These are phyloP conservation scores for Mionectes macconnelli DNA, from an alignment of 2,113 vertebrate genomes.

Conservation along the genomic window DNA sequence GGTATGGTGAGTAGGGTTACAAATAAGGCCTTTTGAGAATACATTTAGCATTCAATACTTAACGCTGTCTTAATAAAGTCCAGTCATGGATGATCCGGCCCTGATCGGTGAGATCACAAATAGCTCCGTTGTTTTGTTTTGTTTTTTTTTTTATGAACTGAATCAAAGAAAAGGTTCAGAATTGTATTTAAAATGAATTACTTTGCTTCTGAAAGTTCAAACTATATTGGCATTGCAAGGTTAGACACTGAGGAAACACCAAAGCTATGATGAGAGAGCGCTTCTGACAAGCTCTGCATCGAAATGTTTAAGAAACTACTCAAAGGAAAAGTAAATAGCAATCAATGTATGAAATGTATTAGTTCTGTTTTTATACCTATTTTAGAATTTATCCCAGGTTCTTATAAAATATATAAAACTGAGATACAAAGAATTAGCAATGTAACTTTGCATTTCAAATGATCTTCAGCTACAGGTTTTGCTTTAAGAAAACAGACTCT, in stretches of 20 bases:
- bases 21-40: constrained; percentile 69
- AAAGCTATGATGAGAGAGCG: constrained; percentile 67
- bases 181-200: not conserved
- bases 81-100: constrained; percentile 52
- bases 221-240: constrained; percentile 71
- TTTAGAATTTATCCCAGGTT: constrained; percentile 79
- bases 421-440: constrained; percentile 80
- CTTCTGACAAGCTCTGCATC: constrained; percentile 64
- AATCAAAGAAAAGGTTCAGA: constrained; percentile 32
- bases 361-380: constrained; percentile 69
- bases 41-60: constrained; percentile 61
- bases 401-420: constrained; percentile 84
- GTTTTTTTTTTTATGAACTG: not conserved
- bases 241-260: constrained; percentile 73
- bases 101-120: constrained; percentile 56
- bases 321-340: constrained; percentile 63
- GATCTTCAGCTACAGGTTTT: constrained; percentile 78
- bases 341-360: constrained; percentile 63
- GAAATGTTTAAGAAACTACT: constrained; percentile 56
- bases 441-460: constrained; percentile 79
- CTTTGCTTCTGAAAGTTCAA: constrained; percentile 52
- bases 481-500: constrained; percentile 77
- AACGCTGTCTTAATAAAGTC: constrained; percentile 54
- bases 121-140: constrained; percentile 7
- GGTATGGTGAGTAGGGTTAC: constrained; percentile 37